A percentile compares a stretch with the other conserved stretches of the same genome.
Conservation (phyloP, 1,140 invertebrate species). For the Trachelipus rathkii region DNA sequence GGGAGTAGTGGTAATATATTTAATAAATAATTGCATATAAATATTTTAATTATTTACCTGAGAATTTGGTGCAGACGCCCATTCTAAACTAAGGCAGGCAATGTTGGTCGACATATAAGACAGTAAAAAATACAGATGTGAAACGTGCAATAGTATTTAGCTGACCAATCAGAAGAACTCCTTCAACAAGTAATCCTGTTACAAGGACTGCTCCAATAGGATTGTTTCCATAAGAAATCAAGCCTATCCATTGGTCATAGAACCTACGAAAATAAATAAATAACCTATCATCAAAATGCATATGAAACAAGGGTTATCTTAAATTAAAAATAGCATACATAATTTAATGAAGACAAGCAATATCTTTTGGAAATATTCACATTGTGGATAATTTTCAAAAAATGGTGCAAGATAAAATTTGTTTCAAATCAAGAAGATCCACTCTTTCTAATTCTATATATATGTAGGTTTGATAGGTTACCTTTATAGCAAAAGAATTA, state of each 20-base stretch:
- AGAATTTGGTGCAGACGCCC: conserved; percentile 96
- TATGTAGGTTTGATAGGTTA: too few species aligned
- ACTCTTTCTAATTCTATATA: too few species aligned
- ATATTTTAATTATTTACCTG: conserved; percentile 57
- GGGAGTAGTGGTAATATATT: too few species aligned
- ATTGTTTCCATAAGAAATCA: not conserved
- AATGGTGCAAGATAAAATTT: too few species aligned
- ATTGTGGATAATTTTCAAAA: too few species aligned
- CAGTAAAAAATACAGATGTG: conserved; percentile 87
- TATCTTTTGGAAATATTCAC: too few species aligned
- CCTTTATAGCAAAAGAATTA: too few species aligned
- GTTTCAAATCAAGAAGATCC: too few species aligned
- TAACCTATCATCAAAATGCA: too few species aligned
- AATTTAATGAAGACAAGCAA: too few species aligned
- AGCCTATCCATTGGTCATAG: not conserved
- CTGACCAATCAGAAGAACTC: conserved; percentile 86
- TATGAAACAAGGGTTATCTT: too few species aligned
- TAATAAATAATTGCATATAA: not conserved
- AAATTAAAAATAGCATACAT: too few species aligned
- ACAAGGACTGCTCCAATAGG: not conserved
- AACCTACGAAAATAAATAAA: not conserved
- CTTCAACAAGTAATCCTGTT: conserved; percentile 54
- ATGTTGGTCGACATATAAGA: conserved; percentile 95
- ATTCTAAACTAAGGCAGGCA: conserved; percentile 85
- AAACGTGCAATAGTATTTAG: conserved; percentile 95